Conservation (phyloP, 1,140 invertebrate species). For the Drosophila rhopaloa region DNA sequence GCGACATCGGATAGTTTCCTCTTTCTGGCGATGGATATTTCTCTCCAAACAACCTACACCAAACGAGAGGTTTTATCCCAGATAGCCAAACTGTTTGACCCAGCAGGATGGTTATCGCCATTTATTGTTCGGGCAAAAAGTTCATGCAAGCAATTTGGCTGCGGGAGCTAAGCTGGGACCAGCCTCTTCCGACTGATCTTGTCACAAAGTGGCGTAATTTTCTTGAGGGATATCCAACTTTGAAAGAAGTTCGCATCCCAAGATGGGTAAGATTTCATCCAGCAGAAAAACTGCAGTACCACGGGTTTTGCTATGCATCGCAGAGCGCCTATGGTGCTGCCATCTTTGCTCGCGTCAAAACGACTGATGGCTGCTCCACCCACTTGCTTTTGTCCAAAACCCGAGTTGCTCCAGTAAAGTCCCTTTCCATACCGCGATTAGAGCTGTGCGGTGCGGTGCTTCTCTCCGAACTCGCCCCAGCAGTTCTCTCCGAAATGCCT, state of each 20-base stretch:
- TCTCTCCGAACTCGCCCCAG: background rate
- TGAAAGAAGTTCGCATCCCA: background rate
- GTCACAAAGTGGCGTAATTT: no score
- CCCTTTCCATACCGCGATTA: background rate
- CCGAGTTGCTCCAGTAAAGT: background rate
- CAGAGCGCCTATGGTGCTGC: constrained; percentile 1
- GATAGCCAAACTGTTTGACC: constrained; percentile 2
- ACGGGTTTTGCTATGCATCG: background rate
- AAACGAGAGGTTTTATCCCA: constrained; percentile 5
- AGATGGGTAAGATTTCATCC: constrained; percentile 1
- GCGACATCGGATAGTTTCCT: constrained; percentile 1
- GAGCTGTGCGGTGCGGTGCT: background rate
- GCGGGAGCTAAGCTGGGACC: no score
- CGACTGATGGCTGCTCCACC: background rate
- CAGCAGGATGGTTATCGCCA: background rate
- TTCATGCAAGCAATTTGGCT: no score
- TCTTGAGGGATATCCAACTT: background rate
- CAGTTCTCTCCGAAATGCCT: constrained; percentile 6
- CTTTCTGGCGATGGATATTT: background rate
- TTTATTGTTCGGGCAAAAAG: no score
- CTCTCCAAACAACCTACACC: background rate
- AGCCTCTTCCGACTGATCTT: no score
- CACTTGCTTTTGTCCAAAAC: background rate
- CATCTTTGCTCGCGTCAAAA: background rate
- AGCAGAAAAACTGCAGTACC: background rate